Conservation (phyloP, 2,113 vertebrate species). For the Peucedramus taeniatus region DNA sequence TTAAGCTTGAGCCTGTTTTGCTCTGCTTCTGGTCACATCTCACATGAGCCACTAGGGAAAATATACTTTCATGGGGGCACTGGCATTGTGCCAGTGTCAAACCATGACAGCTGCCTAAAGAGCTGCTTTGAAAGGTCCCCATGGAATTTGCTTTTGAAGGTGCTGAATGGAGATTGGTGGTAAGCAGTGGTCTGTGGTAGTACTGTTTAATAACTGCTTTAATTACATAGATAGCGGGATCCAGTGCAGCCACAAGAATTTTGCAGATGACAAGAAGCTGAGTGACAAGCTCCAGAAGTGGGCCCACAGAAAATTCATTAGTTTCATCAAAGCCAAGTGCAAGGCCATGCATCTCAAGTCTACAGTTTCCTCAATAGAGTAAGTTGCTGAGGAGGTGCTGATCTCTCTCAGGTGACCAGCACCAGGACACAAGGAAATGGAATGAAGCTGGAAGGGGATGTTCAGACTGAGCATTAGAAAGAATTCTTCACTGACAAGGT, state of each 20-base stretch:
- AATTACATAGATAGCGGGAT: neutral
- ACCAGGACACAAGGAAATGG: neutral
- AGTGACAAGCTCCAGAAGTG: neutral
- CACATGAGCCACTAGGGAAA: too few relatives aligned
- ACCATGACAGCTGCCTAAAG: neutral
- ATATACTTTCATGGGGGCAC: too few relatives aligned
- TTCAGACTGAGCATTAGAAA: neutral
- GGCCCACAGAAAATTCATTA: too few relatives aligned
- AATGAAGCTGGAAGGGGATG: neutral
- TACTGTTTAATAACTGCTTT: neutral
- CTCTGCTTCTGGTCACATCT: too few relatives aligned
- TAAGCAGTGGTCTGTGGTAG: neutral
- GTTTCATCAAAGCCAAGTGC: neutral
- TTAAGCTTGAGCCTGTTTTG: too few relatives aligned
- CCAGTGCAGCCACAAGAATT: neutral
- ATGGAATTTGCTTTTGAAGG: neutral
- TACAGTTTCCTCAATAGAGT: accelerated
- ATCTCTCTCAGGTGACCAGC: neutral
- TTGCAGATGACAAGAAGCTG: neutral
- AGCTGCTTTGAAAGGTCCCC: neutral
- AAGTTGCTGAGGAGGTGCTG: neutral
- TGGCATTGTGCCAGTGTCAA: too few relatives aligned
- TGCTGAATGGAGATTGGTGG: neutral
- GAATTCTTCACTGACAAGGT: neutral
- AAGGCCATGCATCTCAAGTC: neutral